phyloP scores from a whole-genome alignment of 2,113 vertebrate genomes.

The Microtus pennsylvanicus region DNA sequence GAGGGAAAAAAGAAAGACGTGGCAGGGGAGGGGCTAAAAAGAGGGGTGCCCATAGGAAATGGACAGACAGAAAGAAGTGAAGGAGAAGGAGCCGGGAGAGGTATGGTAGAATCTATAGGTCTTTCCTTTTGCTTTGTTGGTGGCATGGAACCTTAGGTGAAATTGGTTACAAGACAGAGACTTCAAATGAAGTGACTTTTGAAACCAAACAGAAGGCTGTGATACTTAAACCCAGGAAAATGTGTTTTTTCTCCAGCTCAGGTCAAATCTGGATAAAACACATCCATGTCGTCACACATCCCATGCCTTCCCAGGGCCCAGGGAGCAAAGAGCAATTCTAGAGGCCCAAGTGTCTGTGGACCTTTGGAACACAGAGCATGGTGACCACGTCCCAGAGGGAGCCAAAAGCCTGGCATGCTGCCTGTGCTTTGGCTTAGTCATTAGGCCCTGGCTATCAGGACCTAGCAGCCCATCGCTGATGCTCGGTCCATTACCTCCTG shows the following conservation, averaged over 20 bases:
- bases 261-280: background rate
- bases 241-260: background rate
- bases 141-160: background rate
- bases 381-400: no score
- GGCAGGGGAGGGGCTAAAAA: accelerated
- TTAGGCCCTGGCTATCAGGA: no score
- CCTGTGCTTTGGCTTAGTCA: background rate
- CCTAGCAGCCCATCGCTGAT: background rate
- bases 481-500: background rate
- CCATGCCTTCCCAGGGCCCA: background rate
- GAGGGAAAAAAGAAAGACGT: background rate
- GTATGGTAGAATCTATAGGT: background rate
- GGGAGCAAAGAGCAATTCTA: background rate
- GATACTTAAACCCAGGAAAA: background rate
- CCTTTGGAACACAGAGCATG: no score
- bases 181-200: background rate
- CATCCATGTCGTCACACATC: background rate
- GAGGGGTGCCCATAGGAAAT: background rate
- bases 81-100: no score
- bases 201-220: background rate
- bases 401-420: background rate
- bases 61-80: background rate
- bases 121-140: background rate
- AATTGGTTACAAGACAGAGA: background rate
- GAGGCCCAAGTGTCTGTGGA: background rate